phyloP scores from a whole-genome alignment of 1,140 invertebrate genomes.

The Paraescarpia echinospica region DNA sequence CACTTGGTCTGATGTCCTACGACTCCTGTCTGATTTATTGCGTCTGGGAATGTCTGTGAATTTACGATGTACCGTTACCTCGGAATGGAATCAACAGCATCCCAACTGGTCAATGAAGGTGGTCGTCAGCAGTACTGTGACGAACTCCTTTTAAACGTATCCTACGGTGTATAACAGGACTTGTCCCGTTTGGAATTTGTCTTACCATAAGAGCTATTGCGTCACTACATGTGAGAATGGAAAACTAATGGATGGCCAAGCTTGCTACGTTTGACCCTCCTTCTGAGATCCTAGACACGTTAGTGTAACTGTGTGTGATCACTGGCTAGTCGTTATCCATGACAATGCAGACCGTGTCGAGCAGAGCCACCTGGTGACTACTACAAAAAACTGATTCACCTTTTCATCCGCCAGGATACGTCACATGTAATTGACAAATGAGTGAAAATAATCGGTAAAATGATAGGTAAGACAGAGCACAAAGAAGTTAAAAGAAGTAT shows the following conservation, averaged over 20 bases:
- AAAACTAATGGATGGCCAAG: no score
- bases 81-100: background rate
- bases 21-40: background rate
- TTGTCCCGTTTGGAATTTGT: no score
- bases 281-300: no score
- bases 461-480: background rate
- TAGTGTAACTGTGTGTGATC: no score
- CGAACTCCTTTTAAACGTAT: no score
- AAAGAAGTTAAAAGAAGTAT: no score
- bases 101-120: background rate
- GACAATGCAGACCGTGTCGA: background rate
- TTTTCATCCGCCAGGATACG: background rate
- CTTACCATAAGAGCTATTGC: no score
- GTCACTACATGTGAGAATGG: no score
- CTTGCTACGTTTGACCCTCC: no score
- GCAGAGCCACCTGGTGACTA: background rate
- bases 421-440: background rate
- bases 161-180: no score
- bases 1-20: background rate
- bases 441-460: background rate
- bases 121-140: no score
- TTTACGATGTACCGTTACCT: background rate
- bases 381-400: background rate
- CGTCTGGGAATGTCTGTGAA: background rate
- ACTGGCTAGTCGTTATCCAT: no score